Conservation (phyloP, 2,113 vertebrate species). For the Pleuronectes platessa region DNA sequence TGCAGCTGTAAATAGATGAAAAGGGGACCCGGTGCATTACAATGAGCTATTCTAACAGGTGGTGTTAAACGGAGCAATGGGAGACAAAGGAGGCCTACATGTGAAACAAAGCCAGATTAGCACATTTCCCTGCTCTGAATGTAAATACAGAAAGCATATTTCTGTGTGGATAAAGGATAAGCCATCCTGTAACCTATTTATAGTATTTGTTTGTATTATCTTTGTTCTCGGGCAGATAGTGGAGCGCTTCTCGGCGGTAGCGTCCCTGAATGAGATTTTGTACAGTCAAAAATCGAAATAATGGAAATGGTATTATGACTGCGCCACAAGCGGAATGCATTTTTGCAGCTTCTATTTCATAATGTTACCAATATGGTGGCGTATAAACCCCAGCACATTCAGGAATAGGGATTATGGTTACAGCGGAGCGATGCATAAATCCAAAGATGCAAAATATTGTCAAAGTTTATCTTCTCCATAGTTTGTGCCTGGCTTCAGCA, state of each 20-base stretch:
- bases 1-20: conserved; percentile 22
- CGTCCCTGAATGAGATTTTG: conserved; percentile 58
- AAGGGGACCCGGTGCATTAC: conserved; percentile 46
- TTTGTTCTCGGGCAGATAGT: conserved; percentile 53
- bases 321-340: conserved; percentile 36
- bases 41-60: conserved; percentile 60
- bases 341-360: conserved; percentile 46
- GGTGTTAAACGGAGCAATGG: conserved; percentile 13
- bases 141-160: conserved; percentile 53
- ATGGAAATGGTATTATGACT: conserved; percentile 47
- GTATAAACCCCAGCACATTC: conserved; percentile 35
- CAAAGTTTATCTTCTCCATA: conserved; percentile 12
- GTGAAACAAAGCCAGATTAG: conserved; percentile 76
- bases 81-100: conserved; percentile 57
- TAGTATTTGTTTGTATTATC: conserved; percentile 63
- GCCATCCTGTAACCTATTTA: conserved; percentile 70
- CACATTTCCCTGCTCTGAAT: conserved; percentile 61
- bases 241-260: conserved; percentile 18
- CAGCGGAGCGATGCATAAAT: conserved; percentile 22
- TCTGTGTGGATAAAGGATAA: conserved; percentile 58
- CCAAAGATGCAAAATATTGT: conserved; percentile 9
- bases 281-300: conserved; percentile 51
- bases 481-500: conserved; percentile 13
- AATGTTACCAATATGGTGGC: conserved; percentile 27
- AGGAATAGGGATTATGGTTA: conserved; percentile 42